These are phyloP conservation scores for Speoplatyrhinus poulsoni DNA, from an alignment of 2,113 vertebrate genomes.

Conservation along the genomic window DNA sequence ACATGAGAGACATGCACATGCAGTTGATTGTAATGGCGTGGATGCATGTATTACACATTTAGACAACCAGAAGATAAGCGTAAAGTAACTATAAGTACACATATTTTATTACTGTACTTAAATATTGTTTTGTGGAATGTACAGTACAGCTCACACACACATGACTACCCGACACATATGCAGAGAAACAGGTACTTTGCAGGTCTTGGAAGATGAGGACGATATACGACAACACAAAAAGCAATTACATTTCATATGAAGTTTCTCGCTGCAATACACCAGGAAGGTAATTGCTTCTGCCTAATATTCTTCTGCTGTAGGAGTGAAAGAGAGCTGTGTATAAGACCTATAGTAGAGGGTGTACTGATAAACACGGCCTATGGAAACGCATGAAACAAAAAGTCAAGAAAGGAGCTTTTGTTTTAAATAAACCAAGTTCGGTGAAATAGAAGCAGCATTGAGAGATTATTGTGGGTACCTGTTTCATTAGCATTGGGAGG, in stretches of 20 bases:
- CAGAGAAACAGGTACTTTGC: constrained; percentile 8
- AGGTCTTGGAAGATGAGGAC: constrained; percentile 41
- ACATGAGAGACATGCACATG: neutral
- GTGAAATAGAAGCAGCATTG: too few relatives aligned
- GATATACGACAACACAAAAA: constrained; percentile 46
- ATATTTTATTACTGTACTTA: too few relatives aligned
- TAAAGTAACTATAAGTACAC: too few relatives aligned
- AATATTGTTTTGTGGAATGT: too few relatives aligned
- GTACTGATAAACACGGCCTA: constrained; percentile 15
- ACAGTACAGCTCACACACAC: neutral
- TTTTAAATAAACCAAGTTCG: too few relatives aligned
- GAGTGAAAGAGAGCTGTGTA: constrained; percentile 25
- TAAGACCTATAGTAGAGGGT: constrained; percentile 8
- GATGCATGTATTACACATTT: neutral
- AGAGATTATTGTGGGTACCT: too few relatives aligned
- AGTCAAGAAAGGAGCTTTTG: constrained; percentile 8
- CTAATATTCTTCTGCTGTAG: constrained; percentile 51
- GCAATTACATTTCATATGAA: constrained; percentile 52
- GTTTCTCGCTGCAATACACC: constrained; percentile 29
- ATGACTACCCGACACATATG: neutral
- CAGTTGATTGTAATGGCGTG: neutral
- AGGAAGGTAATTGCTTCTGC: constrained; percentile 47
- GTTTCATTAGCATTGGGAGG: too few relatives aligned
- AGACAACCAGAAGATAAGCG: too few relatives aligned
- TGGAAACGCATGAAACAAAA: neutral